Evolutionary conservation across 2,888 invertebrate genomes (phyloP), one percentile per base, ranked within the genome.

Genomic region (Lydus trimaculatus): DNA sequence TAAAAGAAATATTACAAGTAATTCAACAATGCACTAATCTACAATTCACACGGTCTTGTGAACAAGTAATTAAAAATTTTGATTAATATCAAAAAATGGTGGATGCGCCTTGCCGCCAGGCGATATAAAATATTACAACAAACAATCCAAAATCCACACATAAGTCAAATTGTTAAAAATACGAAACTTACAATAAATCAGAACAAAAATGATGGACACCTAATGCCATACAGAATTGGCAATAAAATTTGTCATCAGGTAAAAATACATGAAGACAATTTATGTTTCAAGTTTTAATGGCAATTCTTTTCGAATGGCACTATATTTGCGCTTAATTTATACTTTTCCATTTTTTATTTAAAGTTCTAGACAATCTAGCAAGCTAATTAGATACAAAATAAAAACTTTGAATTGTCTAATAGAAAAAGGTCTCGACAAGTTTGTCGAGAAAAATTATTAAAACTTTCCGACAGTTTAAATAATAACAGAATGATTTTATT

Each of bases 401-500:
- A 60, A 23, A 63, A 66, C 52, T 60, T 64, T 48, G 20, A 63
- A 70, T 63, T 61, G 64, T 64, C 58, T 48, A 63, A 66, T n/a
- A 39, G 61, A 72, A 72, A 71, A 72, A 72, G 69, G 69, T 69
- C 39, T 61, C 69, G 69, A 69, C 66, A 67, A 15, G 6, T 6
- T n/a, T 7, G 61, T 63, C 61, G 65, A 48, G 69, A 71, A 70
- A 74, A 74, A 74, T 74, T 70, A 68, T 66, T 2, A 67, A 70
- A 71, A 69, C 67, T 72, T 74, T 63, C 15, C 4, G 20, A 56
- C 65, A 69, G 74, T 72, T 75, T 67, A 72, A 76, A 75, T 76
- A 70, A 71, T 69, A 69, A 71, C 69, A 71, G 72, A 72, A 73
- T 39, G 3, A 39, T 39, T 39, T 4, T 0, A 66, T 72, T 62